Percentiles rank a stretch among this genome's conserved stretches.
Evolutionary conservation across 2,797 vertebrate genomes (phyloP).

Genomic region (Xenopus petersii): DNA sequence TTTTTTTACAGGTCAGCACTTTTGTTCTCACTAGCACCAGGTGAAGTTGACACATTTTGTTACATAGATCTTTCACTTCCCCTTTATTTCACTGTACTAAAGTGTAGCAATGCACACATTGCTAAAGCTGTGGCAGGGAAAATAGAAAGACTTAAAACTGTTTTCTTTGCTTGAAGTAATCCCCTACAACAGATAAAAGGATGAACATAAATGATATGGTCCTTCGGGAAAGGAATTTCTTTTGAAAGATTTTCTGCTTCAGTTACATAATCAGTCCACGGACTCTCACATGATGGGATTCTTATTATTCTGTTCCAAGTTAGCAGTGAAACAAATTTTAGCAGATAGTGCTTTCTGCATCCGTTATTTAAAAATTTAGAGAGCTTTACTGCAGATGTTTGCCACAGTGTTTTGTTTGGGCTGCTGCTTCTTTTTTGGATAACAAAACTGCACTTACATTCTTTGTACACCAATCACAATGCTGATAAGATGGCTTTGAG

Average conservation of each 20-base stretch:
- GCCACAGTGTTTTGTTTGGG: conserved; percentile 27
- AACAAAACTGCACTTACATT: conserved; percentile 12
- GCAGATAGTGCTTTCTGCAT: conserved; percentile 6
- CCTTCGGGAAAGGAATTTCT: conserved; percentile 12
- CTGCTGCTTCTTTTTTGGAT: conserved; percentile 13
- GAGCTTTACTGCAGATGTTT: conserved; percentile 30
- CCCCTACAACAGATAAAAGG: conserved; percentile 30
- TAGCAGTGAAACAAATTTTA: conserved; percentile 31
- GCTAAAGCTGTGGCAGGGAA: conserved; percentile 9
- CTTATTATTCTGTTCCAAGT: conserved; percentile 30
- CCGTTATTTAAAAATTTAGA: conserved; percentile 27
- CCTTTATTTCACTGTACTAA: background rate
- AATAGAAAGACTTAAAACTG: conserved; percentile 8
- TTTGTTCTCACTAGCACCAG: no score
- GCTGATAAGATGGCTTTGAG: conserved; percentile 27
- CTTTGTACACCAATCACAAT: conserved; percentile 24
- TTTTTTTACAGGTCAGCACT: no score
- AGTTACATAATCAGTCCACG: conserved; percentile 28
- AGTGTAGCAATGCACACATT: background rate
- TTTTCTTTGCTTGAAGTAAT: conserved; percentile 26
- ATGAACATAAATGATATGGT: conserved; percentile 31
- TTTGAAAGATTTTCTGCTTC: conserved; percentile 26
- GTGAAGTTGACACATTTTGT: background rate
- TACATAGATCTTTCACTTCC: background rate
- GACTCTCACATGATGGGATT: conserved; percentile 21